These are phyloP conservation scores for Tribolium castaneum DNA, from an alignment of 1,140 invertebrate species.

Conservation along the genomic window DNA sequence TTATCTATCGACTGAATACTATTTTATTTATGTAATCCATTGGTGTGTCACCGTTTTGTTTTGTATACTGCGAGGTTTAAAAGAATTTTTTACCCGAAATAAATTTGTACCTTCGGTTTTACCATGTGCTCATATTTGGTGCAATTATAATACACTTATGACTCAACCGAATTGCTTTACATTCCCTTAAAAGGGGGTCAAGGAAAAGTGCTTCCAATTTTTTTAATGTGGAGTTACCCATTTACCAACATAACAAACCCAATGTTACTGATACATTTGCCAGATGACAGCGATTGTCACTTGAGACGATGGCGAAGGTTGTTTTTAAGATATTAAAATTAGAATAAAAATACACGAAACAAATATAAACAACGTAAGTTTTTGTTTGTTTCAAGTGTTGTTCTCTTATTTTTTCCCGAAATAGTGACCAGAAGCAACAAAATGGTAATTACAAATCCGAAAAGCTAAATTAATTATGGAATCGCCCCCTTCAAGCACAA, in stretches of 20 bases:
- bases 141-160: not conserved
- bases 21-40: slow-evolving; percentile 1
- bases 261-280: not conserved
- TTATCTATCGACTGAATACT: slow-evolving; percentile 29
- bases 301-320: slow-evolving; percentile 2
- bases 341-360: slow-evolving; percentile 7
- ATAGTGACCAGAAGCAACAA: not conserved
- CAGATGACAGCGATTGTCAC: not conserved
- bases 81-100: not conserved
- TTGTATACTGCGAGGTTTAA: not conserved
- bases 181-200: not conserved
- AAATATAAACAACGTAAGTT: slow-evolving; percentile 26
- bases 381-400: not conserved
- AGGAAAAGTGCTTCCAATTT: not conserved
- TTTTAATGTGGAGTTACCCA: not conserved
- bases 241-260: not conserved
- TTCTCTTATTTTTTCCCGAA: not conserved
- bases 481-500: slow-evolving; percentile 71
- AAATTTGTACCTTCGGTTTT: slow-evolving; percentile 14
- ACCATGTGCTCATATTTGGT: not conserved
- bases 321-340: slow-evolving; percentile 7
- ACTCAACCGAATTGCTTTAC: not conserved
- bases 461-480: slow-evolving; percentile 64
- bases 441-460: not conserved
- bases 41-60: slow-evolving; percentile 5